A percentile compares a stretch with the other conserved stretches of the same genome.
phyloP scores from a whole-genome alignment of 2,113 vertebrate species.

The Pseudorectes ferrugineus region DNA sequence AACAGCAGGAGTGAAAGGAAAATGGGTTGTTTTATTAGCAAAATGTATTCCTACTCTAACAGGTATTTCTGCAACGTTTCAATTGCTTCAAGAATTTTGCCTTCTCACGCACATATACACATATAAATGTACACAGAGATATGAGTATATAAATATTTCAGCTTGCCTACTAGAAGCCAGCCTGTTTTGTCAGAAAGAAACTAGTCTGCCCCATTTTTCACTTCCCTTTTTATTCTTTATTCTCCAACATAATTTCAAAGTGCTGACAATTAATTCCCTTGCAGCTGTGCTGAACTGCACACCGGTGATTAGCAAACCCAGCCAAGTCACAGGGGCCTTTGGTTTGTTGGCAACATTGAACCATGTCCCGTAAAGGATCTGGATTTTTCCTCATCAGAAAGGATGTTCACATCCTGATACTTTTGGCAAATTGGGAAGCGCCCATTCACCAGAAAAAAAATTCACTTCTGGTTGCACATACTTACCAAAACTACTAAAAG shows the following conservation, averaged over 20 bases:
- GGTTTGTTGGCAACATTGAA: neutral
- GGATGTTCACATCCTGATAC: neutral
- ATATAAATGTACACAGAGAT: neutral
- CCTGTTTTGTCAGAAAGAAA: neutral
- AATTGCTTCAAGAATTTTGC: neutral
- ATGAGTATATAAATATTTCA: neutral
- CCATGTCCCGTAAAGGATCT: neutral
- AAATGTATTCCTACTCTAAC: neutral
- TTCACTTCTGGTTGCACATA: neutral
- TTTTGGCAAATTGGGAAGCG: neutral
- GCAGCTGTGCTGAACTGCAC: neutral
- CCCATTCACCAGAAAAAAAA: neutral
- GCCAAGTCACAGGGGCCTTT: neutral
- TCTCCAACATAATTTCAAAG: neutral
- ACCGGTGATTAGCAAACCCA: neutral
- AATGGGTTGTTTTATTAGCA: constrained; percentile 27
- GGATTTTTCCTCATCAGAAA: neutral
- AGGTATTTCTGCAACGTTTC: neutral
- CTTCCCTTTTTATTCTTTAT: neutral
- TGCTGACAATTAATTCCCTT: neutral
- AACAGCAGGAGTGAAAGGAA: neutral
- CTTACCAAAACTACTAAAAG: neutral
- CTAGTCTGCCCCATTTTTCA: neutral
- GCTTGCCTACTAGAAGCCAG: neutral
- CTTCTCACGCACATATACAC: neutral